Base-by-base conservation (phyloP, 1,140 invertebrate species). In the Onthophagus taurus region DNA sequence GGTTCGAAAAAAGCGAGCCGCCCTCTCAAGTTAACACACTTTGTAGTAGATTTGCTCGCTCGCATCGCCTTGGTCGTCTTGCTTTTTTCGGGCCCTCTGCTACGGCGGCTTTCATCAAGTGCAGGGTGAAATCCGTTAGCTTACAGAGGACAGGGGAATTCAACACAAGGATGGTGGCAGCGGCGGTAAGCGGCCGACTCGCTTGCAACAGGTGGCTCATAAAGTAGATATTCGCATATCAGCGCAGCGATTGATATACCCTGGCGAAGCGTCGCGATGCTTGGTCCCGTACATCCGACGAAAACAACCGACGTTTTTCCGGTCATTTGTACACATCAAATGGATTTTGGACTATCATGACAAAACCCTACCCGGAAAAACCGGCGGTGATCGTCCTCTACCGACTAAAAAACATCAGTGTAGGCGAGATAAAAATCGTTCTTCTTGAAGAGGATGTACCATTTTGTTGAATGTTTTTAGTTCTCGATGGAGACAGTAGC, bases 211-310 rank as follows among this genome's bases (percentile, higher is more conserved):
- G 58, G 58, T 60, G 55, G 58, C 55, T 54, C 58, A 57, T 60
- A 60, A 60, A 60, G 55, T 60, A 60, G 58, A 60, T 60, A 60
- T 60, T 60, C 58, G 58, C 58, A 58, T 60, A 58, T 60, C 58
- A 60, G 48, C 47, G 47, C 47, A 51, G 50, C 57, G 57, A 59
- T 57, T 59, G 57, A 59, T 59, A 56, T 59, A 55, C 57, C 54
- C 52, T 23, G 29, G 14, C 20, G n/a, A n/a, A n/a, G n/a, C n/a
- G n/a, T n/a, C n/a, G n/a, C n/a, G n/a, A n/a, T n/a, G n/a, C n/a
- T n/a, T n/a, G n/a, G n/a, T n/a, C n/a, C n/a, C n/a, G n/a, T n/a
- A n/a, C n/a, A n/a, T n/a, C n/a, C n/a, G n/a, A n/a, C n/a, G n/a
- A n/a, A n/a, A n/a, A n/a, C n/a, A n/a, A n/a, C n/a, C n/a, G n/a